Conservation (phyloP, 2,888 invertebrate species). For the Calameuta filiformis region DNA sequence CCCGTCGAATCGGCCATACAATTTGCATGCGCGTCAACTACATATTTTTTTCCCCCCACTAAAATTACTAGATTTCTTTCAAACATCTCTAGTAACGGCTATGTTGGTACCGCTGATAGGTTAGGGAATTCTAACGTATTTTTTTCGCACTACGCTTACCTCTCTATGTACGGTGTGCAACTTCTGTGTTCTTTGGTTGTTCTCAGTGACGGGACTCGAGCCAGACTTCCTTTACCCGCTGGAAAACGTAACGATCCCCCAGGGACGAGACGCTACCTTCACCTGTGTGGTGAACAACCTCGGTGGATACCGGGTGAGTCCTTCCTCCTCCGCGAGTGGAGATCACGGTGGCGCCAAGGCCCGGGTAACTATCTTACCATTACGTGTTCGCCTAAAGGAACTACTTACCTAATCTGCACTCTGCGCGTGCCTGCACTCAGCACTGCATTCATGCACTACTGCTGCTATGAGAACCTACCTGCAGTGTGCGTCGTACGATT, state of each 20-base stretch:
- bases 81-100: too few species aligned
- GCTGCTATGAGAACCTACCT: conserved; percentile 46
- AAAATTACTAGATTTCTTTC: neutral
- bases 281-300: conserved; percentile 88
- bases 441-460: conserved; percentile 52
- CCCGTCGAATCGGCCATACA: neutral
- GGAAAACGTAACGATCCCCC: conserved; percentile 86
- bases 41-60: neutral
- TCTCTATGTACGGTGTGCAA: neutral
- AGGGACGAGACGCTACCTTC: conserved; percentile 85
- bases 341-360: conserved; percentile 63
- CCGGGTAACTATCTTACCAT: conserved; percentile 64
- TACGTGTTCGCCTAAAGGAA: conserved; percentile 12
- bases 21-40: neutral
- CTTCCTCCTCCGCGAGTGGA: conserved; percentile 66
- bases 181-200: conserved; percentile 20
- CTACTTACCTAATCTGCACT: conserved; percentile 7
- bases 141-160: fast-evolving
- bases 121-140: neutral
- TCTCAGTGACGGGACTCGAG: conserved; percentile 77
- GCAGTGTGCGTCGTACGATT: neutral
- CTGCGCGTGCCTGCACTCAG: conserved; percentile 56
- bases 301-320: conserved; percentile 85
- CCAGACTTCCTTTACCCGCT: conserved; percentile 84
- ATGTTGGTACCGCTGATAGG: too few species aligned